A percentile compares a stretch with the other conserved stretches of the same genome.
phyloP scores from a whole-genome alignment of 2,113 vertebrate species.

The Ammospiza caudacuta region DNA sequence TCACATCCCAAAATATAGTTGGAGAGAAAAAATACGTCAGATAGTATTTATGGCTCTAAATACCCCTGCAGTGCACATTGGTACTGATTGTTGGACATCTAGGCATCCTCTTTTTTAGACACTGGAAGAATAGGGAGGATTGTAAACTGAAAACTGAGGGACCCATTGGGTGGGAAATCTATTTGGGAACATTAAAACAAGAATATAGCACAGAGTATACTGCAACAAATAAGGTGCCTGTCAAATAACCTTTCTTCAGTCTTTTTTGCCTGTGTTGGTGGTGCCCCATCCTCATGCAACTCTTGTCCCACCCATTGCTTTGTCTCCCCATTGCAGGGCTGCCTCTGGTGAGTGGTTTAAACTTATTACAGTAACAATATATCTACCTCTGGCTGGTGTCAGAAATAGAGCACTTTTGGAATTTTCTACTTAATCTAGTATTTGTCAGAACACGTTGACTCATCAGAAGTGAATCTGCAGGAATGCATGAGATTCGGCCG shows the following conservation, averaged over 20 bases:
- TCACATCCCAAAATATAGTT: neutral
- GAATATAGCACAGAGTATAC: neutral
- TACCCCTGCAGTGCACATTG: neutral
- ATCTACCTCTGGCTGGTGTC: neutral
- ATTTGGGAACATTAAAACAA: neutral
- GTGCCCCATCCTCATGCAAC: neutral
- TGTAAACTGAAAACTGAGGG: neutral
- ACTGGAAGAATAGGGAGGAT: neutral
- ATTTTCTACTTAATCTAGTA: constrained; percentile 4
- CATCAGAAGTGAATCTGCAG: neutral
- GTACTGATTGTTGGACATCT: neutral
- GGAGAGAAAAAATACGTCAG: neutral
- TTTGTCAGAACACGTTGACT: constrained; percentile 30
- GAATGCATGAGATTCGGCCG: neutral
- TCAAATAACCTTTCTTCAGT: neutral
- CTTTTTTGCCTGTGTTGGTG: neutral
- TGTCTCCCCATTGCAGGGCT: neutral
- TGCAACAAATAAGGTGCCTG: neutral
- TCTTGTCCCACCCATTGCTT: neutral
- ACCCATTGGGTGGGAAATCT: neutral
- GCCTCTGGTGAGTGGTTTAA: neutral
- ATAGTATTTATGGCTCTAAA: neutral
- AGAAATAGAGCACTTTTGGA: neutral
- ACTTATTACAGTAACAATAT: neutral
- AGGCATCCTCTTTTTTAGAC: neutral